Evolutionary conservation across 92 coral and sea anemone genomes (phyloP), one percentile per base, ranked within the genome.

Genomic region (Siderastrea radians): DNA sequence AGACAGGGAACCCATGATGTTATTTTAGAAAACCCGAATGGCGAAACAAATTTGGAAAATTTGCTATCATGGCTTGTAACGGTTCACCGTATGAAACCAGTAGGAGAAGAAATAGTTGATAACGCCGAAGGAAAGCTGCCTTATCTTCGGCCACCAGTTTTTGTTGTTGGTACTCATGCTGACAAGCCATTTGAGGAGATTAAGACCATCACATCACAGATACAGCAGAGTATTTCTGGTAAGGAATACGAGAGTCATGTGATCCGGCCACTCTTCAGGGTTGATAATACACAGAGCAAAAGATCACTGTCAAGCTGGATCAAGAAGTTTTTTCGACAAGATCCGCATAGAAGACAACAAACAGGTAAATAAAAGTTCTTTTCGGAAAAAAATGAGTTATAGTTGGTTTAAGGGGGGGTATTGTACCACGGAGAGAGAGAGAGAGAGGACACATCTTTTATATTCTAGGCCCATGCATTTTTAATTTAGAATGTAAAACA

Each of bases 41-140:
- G 38, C 38, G 38, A 26, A 26, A 26, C 38, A 26, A 26, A 26
- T 26, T 26, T 26, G 38, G 38, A 26, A 26, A 26, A 26, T 26
- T 26, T 26, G 38, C 73, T 78, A 15, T 85, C 89, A 3, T 85
- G 89, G 89, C 84, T 85, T 9, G 77, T 49, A 6, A 75, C 89
- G 3, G 67, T 85, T 11, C 89, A 85, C 45, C 66, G 12, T 48
- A 11, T 43, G 26, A 64, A 63, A 19, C 82, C 80, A 63, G 57
- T 13, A 47, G 62, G 53, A 47, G 11, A 70, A 70, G 75, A 4
- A 4, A 45, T 2, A 8, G 46, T 43, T 66, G 50, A 70, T 15
- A 49, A 70, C 13, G 26, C 49, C 51, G 53, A 70, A 61, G 16
- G 6, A 1, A n/a, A 61, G 66, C 17, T 61, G 66, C 66, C 89